A percentile compares a stretch with the other conserved stretches of the same genome.
Evolutionary conservation across 2,888 invertebrate species (phyloP).

Genomic region (Andrena praecox): DNA sequence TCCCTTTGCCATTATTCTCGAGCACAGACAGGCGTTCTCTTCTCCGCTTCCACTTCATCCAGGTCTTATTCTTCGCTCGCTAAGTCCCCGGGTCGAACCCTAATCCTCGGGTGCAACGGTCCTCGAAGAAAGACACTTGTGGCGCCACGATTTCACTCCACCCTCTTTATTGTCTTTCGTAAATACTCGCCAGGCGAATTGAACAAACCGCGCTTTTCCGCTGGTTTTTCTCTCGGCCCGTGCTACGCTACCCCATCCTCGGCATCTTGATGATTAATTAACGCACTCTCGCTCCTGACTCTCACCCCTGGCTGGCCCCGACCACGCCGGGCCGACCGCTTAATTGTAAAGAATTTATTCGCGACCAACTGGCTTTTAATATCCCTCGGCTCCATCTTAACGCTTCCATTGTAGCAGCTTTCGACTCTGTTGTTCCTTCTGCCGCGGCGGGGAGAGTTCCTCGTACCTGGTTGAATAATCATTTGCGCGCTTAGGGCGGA

Average conservation of each 20-base stretch:
- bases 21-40: neutral
- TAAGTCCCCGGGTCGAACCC: conserved; percentile 11
- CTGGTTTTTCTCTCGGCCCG: conserved; percentile 1
- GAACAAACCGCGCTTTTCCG: conserved; percentile 34
- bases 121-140: conserved; percentile 43
- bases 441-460: neutral
- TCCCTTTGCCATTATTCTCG: neutral
- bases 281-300: conserved; percentile 18
- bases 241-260: neutral
- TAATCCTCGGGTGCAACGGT: conserved; percentile 26
- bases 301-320: neutral
- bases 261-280: conserved; percentile 42
- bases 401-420: neutral
- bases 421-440: neutral
- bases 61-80: conserved; percentile 39
- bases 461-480: neutral
- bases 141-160: conserved; percentile 36
- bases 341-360: conserved; percentile 52
- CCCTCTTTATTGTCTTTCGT: conserved; percentile 49
- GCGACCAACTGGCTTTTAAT: conserved; percentile 26
- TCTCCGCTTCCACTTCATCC: neutral
- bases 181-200: conserved; percentile 31
- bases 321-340: conserved; percentile 17
- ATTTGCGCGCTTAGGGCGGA: neutral
- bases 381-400: neutral